Base-by-base conservation (phyloP, 2,888 invertebrate species). In the Macaria notata region DNA sequence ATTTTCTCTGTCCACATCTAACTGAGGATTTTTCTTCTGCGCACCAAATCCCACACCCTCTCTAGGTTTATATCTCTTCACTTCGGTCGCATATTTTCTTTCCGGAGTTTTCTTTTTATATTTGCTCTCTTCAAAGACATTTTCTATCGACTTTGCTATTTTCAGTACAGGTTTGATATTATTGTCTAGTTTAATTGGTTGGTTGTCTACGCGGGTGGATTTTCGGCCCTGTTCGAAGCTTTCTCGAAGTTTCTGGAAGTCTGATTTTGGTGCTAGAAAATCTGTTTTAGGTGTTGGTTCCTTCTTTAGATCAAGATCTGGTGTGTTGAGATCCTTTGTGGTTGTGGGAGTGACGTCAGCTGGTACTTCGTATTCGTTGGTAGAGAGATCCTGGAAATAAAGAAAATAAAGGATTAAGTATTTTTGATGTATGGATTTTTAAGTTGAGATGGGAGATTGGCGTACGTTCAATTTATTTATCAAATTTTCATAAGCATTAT, bases 1-100 rank as follows among this genome's bases (percentile, higher is more conserved):
- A 62, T 91, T 91, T 47, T 90, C 86, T 66, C 80, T 75, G 51
- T 91, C 90, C 6, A 84, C 75, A 50, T 90, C 88, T 47, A 90
- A 51, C 44, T 90, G 90, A 0, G 69, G 66, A 9, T 73, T 81
- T 8, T 78, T 79, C 61, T 77, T 87, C 2, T 80, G 78, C 30
- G 81, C n/a, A 41, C 75, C 79, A 30, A 79, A 69, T 0, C 69
- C 71, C 0, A 65, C 42, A 4, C n/a, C 9, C 54, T n/a, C 56
- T 70, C 58, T 46, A 48, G 31, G 52, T 41, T 73, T 72, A 4
- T 71, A 72, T 46, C 76, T 75, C 63, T 70, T 83, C 0, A 72
- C 69, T 4, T 87, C 86, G 0, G 84, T 83, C 4, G 51, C 51
- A 48, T 78, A 84, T 58, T 78, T 79, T 63, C 73, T 77, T 42